Conservation (phyloP, 2,113 vertebrate genomes). For the Dermatemys mawii region DNA sequence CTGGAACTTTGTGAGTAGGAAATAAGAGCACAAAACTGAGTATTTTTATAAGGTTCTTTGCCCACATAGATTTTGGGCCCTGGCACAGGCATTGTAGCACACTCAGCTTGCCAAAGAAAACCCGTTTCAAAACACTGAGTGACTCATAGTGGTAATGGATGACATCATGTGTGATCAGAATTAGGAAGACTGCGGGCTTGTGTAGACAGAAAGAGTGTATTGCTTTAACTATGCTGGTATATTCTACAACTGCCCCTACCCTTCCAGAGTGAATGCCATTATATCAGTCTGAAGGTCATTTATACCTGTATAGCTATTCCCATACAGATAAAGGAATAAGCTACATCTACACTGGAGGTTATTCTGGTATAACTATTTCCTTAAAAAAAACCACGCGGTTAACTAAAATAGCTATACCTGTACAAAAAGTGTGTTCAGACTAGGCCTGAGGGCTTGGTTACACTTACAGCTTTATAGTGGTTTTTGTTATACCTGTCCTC, state of each 20-base stretch:
- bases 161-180: not conserved
- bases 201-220: fast-evolving
- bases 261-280: fast-evolving
- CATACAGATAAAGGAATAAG: not conserved
- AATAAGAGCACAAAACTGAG: not conserved
- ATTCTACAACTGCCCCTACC: not conserved
- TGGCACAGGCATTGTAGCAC: not conserved
- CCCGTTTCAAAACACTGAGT: not conserved
- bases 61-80: not conserved
- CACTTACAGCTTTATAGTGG: no score
- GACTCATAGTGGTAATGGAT: not conserved
- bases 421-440: slow-evolving; percentile 45
- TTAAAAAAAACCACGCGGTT: not conserved
- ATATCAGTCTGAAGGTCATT: not conserved
- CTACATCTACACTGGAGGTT: not conserved
- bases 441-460: no score
- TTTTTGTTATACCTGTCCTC: no score
- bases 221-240: not conserved
- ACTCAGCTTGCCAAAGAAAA: not conserved
- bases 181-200: not conserved
- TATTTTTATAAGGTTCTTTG: not conserved
- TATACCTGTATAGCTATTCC: not conserved
- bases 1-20: not conserved
- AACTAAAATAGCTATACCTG: not conserved
- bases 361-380: not conserved